Base-by-base conservation (phyloP, 2,888 invertebrate species). In the Theristus sp. region DNA sequence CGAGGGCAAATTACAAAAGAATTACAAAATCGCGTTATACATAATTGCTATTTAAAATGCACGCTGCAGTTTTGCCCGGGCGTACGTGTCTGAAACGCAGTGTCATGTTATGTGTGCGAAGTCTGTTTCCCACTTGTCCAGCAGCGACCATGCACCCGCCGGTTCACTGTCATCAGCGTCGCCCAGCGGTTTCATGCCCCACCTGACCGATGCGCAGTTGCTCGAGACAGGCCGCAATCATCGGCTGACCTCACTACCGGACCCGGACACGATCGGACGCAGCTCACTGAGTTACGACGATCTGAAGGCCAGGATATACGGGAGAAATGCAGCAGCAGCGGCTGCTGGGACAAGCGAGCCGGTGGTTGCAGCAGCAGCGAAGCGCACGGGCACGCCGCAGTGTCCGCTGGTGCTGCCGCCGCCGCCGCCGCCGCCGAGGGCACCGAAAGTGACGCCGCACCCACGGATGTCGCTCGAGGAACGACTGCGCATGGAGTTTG, bases 271-370 rank as follows among this genome's bases (percentile, higher is more conserved):
- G 47, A 25, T 58, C 30, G 59, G 59, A 24, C 53, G 38, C 10
- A 29, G 28, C 25, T 31, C 55, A 22, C n/a, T 31, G 13, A 46
- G 59, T 2, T n/a, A 59, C 47, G 61, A 59, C 2, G 59, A 61
- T 17, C 55, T 61, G 47, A 53, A 54, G 30, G 2, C 30, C 22
- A 26, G 59, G 2, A 61, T 61, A 6, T 61, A 56, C 59, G 38
- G 58, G 38, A n/a, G n/a, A n/a, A 38, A 38, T 38, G 38, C 38
- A 38, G 38, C 38, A 17, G 10, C 38, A 17, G 38, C 38, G 10
- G n/a, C n/a, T n/a, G n/a, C n/a, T n/a, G n/a, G n/a, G n/a, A n/a
- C n/a, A n/a, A n/a, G n/a, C n/a, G n/a, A n/a, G n/a, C n/a, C n/a
- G n/a, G n/a, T n/a, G n/a, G n/a, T n/a, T n/a, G n/a, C 38, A 38